These are phyloP conservation scores for Pagetopsis macropterus DNA, from an alignment of 2,797 vertebrate species.

Conservation along the genomic window DNA sequence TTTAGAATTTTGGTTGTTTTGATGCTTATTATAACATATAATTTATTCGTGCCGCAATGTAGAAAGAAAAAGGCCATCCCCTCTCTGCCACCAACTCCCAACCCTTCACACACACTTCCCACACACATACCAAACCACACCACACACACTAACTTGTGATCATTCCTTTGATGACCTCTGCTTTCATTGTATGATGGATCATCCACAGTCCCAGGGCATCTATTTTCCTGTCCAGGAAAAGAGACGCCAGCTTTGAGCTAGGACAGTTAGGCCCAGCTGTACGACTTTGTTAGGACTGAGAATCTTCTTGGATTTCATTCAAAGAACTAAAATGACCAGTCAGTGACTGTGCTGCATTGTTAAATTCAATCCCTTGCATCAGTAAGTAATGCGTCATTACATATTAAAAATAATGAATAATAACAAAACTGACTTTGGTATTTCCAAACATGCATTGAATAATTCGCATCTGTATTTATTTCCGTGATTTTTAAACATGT, in stretches of 20 bases:
- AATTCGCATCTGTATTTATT: conserved; percentile 24
- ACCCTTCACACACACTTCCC: conserved; percentile 18
- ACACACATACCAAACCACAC: conserved; percentile 25
- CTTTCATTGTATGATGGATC: conserved; percentile 83
- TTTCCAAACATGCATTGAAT: conserved; percentile 41
- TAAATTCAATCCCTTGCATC: background rate
- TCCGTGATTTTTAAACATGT: conserved; percentile 21
- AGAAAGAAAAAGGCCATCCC: conserved; percentile 37
- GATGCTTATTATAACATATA: conserved; percentile 29
- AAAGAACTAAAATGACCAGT: background rate
- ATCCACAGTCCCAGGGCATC: conserved; percentile 76
- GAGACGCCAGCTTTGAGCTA: conserved; percentile 67
- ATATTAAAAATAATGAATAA: conserved; percentile 44
- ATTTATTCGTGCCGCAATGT: conserved; percentile 24
- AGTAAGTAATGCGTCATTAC: conserved; percentile 25
- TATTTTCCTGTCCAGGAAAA: conserved; percentile 78
- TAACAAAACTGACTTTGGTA: conserved; percentile 45
- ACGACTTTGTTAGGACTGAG: conserved; percentile 40
- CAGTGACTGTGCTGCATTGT: background rate
- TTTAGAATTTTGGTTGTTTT: conserved; percentile 40
- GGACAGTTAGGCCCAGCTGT: conserved; percentile 45
- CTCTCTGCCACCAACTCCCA: background rate
- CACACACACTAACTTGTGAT: conserved; percentile 67
- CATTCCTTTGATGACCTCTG: conserved; percentile 79
- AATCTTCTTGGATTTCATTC: conserved; percentile 15